Conservation (phyloP, 1,140 invertebrate genomes). For the Drosophila subobscura region DNA sequence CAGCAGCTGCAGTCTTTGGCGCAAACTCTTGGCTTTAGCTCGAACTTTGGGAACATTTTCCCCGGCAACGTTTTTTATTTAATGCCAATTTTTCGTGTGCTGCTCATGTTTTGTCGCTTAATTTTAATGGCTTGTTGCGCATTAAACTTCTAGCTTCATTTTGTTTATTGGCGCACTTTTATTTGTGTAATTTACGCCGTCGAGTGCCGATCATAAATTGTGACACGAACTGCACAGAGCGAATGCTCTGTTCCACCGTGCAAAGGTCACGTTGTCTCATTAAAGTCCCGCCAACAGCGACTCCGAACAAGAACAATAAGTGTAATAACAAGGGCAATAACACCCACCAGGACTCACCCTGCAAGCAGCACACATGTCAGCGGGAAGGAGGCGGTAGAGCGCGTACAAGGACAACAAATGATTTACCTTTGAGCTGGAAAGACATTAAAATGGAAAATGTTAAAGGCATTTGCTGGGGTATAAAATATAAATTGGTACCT, state of each 20-base stretch:
- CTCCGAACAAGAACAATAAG: slow-evolving; percentile 66
- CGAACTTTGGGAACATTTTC: background rate
- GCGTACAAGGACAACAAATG: slow-evolving; percentile 12
- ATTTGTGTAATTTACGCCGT: slow-evolving; percentile 71
- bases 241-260: background rate
- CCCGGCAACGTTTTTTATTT: slow-evolving; percentile 12
- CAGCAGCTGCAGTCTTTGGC: slow-evolving; percentile 15
- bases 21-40: background rate
- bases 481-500: too few relatives aligned
- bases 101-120: slow-evolving; percentile 78
- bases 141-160: slow-evolving; percentile 68
- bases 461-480: background rate
- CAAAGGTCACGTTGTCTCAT: slow-evolving; percentile 76
- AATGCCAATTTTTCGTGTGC: slow-evolving; percentile 59
- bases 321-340: slow-evolving; percentile 72
- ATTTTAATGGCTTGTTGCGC: slow-evolving; percentile 67
- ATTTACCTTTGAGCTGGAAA: slow-evolving; percentile 26
- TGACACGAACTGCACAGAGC: slow-evolving; percentile 47
- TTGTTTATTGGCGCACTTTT: slow-evolving; percentile 71
- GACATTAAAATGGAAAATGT: slow-evolving; percentile 27
- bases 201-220: slow-evolving; percentile 73
- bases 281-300: slow-evolving; percentile 49
- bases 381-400: background rate
- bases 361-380: slow-evolving; percentile 28
- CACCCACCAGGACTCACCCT: slow-evolving; percentile 1